Base-by-base conservation (phyloP, 2,888 invertebrate species). In the Hemithea aestivaria region DNA sequence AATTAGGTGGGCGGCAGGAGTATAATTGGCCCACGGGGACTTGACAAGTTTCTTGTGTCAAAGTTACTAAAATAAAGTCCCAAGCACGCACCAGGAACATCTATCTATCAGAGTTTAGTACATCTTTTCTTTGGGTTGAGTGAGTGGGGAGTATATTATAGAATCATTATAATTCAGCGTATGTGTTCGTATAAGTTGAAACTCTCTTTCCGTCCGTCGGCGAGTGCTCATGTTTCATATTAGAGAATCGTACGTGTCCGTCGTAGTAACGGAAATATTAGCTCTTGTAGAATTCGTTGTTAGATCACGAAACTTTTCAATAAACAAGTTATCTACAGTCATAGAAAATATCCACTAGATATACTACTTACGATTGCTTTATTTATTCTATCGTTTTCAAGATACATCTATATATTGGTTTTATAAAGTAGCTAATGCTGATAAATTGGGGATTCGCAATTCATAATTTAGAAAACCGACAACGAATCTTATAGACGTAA, bases 131-230 rank as follows among this genome's bases (percentile, higher is more conserved):
- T 25, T 39, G 38, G 5, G 16, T 2, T 5, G 16, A 16, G 16
- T 5, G 16, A 16, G 16, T 16, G 5, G 45, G 39, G 40, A 48
- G 47, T 48, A 56, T 45, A 41, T 50, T 45, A 53, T 53, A 54
- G 51, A n/a, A n/a, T 65, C 51, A 73, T 75, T 74, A 64, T 66
- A 54, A 73, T 74, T 68, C 73, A 57, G 57, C 43, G 58, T 49
- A 62, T 52, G 67, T 56, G 36, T 45, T 34, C 49, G 46, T 57
- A 55, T 58, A 61, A 58, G 58, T 62, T 61, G 60, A 57, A 60
- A 58, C 63, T 60, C 68, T 61, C 57, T 63, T 72, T 73, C 73
- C 73, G 72, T 55, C 58, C 53, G 52, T 39, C 30, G 39, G 30
- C 21, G 30, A 50, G 47, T 53, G 42, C 47, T 42, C 36, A 45